Percentiles rank a stretch among this genome's conserved stretches.
Evolutionary conservation across 2,797 vertebrate species (phyloP).

Genomic region (Gadopsis bispinosus): DNA sequence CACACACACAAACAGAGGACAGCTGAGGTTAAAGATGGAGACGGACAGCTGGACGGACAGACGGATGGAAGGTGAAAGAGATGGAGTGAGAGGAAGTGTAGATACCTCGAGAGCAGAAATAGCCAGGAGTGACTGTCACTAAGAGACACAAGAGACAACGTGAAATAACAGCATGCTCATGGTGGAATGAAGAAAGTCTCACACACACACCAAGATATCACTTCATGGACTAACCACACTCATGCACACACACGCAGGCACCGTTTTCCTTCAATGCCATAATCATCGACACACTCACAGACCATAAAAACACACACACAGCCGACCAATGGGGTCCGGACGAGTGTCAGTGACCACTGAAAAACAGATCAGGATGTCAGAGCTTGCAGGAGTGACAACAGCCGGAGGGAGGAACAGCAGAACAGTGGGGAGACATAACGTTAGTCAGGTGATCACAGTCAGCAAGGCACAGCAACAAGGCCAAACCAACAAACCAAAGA

Average conservation of each 20-base stretch:
- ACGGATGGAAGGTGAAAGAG: conserved; percentile 56
- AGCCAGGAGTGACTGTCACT: conserved; percentile 90
- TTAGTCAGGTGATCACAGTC: conserved; percentile 78
- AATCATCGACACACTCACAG: conserved; percentile 3
- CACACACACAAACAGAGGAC: conserved; percentile 31
- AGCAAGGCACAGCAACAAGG: conserved; percentile 81
- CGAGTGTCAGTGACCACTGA: conserved; percentile 36
- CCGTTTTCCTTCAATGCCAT: neutral
- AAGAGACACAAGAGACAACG: conserved; percentile 88
- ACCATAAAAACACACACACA: conserved; percentile 25
- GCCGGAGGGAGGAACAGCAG: conserved; percentile 44
- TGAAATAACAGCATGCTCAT: conserved; percentile 78
- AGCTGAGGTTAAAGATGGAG: conserved; percentile 67
- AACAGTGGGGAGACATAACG: conserved; percentile 54
- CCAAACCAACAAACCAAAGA: conserved; percentile 62
- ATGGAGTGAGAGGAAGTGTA: conserved; percentile 72
- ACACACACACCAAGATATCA: conserved; percentile 22
- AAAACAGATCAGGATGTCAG: conserved; percentile 47
- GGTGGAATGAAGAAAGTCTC: conserved; percentile 64
- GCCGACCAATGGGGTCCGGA: conserved; percentile 20
- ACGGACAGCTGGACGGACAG: conserved; percentile 47
- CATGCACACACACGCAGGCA: conserved; percentile 8
- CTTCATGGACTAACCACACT: conserved; percentile 27
- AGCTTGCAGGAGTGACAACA: conserved; percentile 35
- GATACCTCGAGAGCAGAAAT: conserved; percentile 91